Evolutionary conservation across 2,888 invertebrate genomes (phyloP).

Genomic region (Gastrophysa polygoni): DNA sequence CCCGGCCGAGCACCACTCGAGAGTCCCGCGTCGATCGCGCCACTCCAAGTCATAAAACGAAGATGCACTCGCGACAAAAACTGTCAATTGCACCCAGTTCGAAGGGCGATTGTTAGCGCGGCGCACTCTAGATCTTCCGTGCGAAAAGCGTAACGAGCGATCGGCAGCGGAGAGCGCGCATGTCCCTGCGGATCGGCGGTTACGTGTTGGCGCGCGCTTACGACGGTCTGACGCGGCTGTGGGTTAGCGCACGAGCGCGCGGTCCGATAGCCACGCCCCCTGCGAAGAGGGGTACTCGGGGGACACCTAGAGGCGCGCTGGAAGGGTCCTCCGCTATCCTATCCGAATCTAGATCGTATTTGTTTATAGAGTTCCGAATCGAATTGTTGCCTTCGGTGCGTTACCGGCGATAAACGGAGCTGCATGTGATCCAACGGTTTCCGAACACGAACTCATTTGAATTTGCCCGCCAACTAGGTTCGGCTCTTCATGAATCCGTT

Average conservation of each 20-base stretch:
- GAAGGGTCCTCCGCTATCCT: constrained; percentile 48
- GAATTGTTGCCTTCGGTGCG: constrained; percentile 18
- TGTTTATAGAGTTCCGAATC: constrained; percentile 38
- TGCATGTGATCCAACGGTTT: too few species aligned
- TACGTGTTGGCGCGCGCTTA: constrained; percentile 45
- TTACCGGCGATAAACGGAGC: constrained; percentile 13
- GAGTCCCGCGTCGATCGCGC: background rate
- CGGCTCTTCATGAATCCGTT: too few species aligned
- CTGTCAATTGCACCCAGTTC: background rate
- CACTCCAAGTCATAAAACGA: constrained; percentile 8
- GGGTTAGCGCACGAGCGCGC: constrained; percentile 50
- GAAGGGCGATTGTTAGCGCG: constrained; percentile 27
- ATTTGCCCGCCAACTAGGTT: too few species aligned
- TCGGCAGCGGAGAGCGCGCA: constrained; percentile 42
- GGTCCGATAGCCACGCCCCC: constrained; percentile 47
- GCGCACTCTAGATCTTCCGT: constrained; percentile 35
- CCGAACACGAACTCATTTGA: too few species aligned
- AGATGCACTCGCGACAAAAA: constrained; percentile 8
- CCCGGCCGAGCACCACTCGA: background rate
- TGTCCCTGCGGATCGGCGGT: constrained; percentile 40
- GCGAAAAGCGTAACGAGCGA: constrained; percentile 35
- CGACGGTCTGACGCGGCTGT: constrained; percentile 52
- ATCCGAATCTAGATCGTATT: constrained; percentile 49
- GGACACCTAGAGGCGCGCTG: constrained; percentile 44
- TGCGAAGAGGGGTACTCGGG: constrained; percentile 45